Conservation (phyloP, 2,113 vertebrate species). For the Aplodontia rufa region DNA sequence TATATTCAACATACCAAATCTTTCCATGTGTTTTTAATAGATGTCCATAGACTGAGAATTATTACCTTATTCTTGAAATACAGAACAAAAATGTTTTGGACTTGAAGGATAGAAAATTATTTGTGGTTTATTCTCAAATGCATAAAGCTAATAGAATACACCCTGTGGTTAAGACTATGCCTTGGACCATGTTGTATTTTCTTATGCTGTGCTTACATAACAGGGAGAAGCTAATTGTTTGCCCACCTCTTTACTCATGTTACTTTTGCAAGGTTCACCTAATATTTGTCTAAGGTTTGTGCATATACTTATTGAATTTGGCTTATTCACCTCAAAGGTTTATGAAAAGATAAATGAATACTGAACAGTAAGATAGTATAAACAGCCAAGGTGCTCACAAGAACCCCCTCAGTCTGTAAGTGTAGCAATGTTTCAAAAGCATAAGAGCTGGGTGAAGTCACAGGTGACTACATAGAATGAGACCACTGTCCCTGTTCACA, state of each 20-base stretch:
- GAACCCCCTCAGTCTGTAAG: neutral
- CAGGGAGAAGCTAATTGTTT: neutral
- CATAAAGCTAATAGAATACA: neutral
- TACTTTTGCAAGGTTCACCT: neutral
- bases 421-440: neutral
- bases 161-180: neutral
- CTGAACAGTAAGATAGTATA: neutral
- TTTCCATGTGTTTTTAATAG: neutral
- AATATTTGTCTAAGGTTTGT: neutral
- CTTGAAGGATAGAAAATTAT: neutral
- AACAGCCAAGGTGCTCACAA: neutral
- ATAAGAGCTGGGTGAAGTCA: neutral
- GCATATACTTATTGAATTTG: neutral
- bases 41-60: neutral
- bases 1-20: neutral
- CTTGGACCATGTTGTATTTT: neutral
- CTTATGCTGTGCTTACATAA: neutral
- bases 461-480: neutral
- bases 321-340: neutral
- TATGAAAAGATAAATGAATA: neutral
- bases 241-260: neutral
- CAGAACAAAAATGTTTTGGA: neutral
- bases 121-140: neutral
- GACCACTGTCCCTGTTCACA: rapidly evolving
- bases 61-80: neutral